Evolutionary conservation across 2,797 vertebrate genomes (phyloP).

Genomic region (Etheostoma nigrum): DNA sequence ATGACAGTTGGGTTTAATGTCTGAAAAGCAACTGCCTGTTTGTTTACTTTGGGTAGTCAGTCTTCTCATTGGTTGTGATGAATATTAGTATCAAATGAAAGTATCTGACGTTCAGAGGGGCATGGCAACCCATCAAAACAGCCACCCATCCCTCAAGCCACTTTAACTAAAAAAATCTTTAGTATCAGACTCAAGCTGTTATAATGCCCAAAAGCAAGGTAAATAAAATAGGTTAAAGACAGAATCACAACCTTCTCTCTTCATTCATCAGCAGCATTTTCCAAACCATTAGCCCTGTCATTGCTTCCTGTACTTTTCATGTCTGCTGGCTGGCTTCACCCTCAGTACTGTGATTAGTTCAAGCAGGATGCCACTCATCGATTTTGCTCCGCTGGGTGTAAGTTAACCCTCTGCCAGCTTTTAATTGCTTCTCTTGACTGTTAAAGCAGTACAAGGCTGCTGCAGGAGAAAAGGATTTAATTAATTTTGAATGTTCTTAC

Average conservation of each 20-base stretch:
- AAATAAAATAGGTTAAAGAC: constrained; percentile 63
- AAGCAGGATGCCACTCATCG: constrained; percentile 76
- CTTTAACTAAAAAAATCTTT: constrained; percentile 9
- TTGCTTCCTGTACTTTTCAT: constrained; percentile 80
- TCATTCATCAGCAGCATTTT: constrained; percentile 80
- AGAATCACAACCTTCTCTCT: constrained; percentile 61
- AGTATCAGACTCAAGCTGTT: constrained; percentile 23
- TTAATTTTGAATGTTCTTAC: constrained; percentile 29
- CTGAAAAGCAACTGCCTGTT: constrained; percentile 37
- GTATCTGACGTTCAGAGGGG: constrained; percentile 2
- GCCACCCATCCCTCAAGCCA: constrained; percentile 16
- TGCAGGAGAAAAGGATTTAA: constrained; percentile 12
- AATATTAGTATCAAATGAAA: constrained; percentile 11
- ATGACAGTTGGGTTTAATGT: constrained; percentile 66
- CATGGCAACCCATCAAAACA: constrained; percentile 15
- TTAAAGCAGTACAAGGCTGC: constrained; percentile 58
- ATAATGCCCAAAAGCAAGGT: constrained; percentile 44
- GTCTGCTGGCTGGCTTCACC: constrained; percentile 72
- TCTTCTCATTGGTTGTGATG: constrained; percentile 12
- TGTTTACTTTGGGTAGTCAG: constrained; percentile 38
- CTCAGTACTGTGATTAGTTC: constrained; percentile 77
- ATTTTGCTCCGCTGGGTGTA: constrained; percentile 78
- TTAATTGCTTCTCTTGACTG: constrained; percentile 79
- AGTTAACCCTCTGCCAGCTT: constrained; percentile 79
- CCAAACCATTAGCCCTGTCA: constrained; percentile 81